Base-by-base conservation (phyloP, 35 echinoderm and acorn worm species). In the Ophioderma brevispina region DNA sequence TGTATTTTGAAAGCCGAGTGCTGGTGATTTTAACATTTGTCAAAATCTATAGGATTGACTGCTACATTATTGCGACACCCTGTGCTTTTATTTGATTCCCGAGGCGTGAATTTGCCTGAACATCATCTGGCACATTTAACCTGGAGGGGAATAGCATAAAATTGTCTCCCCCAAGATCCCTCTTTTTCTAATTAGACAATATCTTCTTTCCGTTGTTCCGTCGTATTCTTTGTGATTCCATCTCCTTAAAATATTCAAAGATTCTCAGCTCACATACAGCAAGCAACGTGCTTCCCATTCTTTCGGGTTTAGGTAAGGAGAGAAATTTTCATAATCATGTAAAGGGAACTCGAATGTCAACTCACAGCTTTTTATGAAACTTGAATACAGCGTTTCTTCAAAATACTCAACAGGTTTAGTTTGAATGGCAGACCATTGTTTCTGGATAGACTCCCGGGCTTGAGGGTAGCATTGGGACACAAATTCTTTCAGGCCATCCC, bases 261-360 rank as follows among this genome's bases (percentile, higher is more conserved):
- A 98, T 90, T n/a, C 93, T 64, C 36, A 98, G 35, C 89, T 98
- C 96, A 40, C 96, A 98, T 98, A 98, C 25, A 98, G 82, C 49
- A 98, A 98, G 3, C 92, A 80, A 41, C 96, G 77, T 1, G 94
- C 87, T 78, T 98, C 86, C 96, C 96, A 98, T 52, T 87, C 87
- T 41, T 81, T 84, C 33, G 2, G 96, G 96, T 82, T 82, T 90
- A 0, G 80, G 81, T 0, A 98, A 87, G 18, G 81, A 40, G 0
- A 32, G 28, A 84, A 90, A 98, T 59, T 80, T 91, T 64, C 21
- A 78, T 98, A 98, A 79, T 93, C 96, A 98, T 98, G 80, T 89
- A 98, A 33, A 37, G 30, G n/a, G 82, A 82, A 33, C 78, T 90
- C 0, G 40, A 14, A 28, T 77, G 87, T 35, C 94, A 89, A 32